Percentiles rank a stretch among this genome's conserved stretches.
These are phyloP conservation scores for Sphaeramia orbicularis DNA, from an alignment of 2,797 vertebrate genomes.

Conservation along the genomic window DNA sequence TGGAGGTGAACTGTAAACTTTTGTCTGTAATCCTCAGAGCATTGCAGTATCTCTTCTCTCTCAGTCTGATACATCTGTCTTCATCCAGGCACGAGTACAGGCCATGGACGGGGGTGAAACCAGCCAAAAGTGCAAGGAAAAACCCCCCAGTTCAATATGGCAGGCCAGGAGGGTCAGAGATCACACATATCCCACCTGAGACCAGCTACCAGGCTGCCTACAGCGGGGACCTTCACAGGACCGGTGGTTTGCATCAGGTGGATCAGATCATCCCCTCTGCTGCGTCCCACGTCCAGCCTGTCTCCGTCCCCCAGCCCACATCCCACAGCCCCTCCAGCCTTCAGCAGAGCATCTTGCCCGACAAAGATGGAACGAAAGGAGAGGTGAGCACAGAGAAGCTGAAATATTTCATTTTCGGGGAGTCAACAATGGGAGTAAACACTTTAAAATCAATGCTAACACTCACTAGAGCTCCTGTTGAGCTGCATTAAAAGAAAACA, in stretches of 20 bases:
- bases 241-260: constrained; percentile 60
- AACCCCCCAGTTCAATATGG: constrained; percentile 80
- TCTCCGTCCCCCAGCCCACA: constrained; percentile 35
- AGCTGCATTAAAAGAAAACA: no score
- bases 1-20: neutral
- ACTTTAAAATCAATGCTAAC: no score
- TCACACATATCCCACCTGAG: constrained; percentile 78
- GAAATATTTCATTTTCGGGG: neutral
- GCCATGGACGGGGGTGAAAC: constrained; percentile 90
- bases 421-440: no score
- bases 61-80: constrained; percentile 26
- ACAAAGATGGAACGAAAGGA: constrained; percentile 57
- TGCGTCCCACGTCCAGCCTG: constrained; percentile 52
- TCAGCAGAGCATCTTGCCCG: constrained; percentile 59
- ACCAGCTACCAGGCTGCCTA: constrained; percentile 92
- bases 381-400: constrained; percentile 67
- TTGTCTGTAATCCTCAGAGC: neutral
- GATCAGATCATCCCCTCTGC: constrained; percentile 47
- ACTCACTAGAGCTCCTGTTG: no score
- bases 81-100: constrained; percentile 90
- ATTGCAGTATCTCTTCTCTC: no score
- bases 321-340: constrained; percentile 35
- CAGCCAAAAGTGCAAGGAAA: constrained; percentile 86
- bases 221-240: constrained; percentile 81
- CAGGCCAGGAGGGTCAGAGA: constrained; percentile 79